Conservation (phyloP, 2,888 invertebrate genomes). For the Synanthedon andrenaeformis region DNA sequence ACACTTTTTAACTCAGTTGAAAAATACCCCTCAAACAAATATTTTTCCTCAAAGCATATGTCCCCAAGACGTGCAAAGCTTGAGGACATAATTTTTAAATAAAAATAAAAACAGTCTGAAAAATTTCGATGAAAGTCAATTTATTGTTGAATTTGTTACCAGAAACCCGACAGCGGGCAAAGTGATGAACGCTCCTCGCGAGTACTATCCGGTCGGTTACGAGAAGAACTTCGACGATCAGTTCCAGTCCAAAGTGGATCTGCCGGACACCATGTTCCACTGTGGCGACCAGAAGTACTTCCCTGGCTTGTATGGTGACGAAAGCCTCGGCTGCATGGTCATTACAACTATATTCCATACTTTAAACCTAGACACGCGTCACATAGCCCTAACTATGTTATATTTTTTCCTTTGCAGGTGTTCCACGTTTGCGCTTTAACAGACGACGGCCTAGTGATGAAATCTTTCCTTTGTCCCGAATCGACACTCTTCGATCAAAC, state of each 20-base stretch:
- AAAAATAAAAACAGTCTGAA: too few species aligned
- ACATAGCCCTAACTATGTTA: too few species aligned
- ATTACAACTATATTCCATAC: too few species aligned
- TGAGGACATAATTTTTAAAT: too few species aligned
- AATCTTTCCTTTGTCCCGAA: conserved; percentile 91
- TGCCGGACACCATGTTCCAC: conserved; percentile 85
- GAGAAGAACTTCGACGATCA: conserved; percentile 92
- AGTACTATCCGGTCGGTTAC: conserved; percentile 89
- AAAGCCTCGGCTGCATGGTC: conserved; percentile 91
- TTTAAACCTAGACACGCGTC: too few species aligned
- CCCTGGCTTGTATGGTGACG: conserved; percentile 89
- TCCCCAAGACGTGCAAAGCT: too few species aligned
- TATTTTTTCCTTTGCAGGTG: conserved; percentile 65
- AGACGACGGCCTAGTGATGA: conserved; percentile 89
- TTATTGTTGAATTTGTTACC: conserved; percentile 12
- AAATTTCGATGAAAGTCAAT: too few species aligned
- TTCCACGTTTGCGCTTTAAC: conserved; percentile 93
- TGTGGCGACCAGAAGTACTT: conserved; percentile 92
- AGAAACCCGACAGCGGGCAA: conserved; percentile 60
- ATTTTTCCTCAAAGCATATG: too few species aligned
- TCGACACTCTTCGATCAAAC: conserved; percentile 93
- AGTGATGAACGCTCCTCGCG: conserved; percentile 91
- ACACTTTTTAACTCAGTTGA: too few species aligned
- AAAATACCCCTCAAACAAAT: too few species aligned
- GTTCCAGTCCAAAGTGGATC: conserved; percentile 84